These are phyloP conservation scores for Aurelia sp. DNA, from an alignment of 30 jellyfish, hydroid and myxozoan species.

Conservation along the genomic window DNA sequence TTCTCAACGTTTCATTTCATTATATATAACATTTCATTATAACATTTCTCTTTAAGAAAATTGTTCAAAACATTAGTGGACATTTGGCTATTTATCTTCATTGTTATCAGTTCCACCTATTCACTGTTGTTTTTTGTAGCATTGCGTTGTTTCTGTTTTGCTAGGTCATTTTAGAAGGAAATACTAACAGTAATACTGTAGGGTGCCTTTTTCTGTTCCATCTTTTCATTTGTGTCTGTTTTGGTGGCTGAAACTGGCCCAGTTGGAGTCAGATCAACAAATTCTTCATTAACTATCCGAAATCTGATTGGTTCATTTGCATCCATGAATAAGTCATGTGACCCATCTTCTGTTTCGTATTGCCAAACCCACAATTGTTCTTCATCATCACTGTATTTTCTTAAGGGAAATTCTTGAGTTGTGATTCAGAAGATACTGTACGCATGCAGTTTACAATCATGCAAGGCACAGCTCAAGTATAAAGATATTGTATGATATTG, in stretches of 20 bases:
- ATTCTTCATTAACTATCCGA: conserved; percentile 95
- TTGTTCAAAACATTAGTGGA: no score
- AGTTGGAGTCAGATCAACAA: conserved; percentile 92
- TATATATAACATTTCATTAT: no score
- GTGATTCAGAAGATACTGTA: no score
- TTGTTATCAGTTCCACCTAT: no score
- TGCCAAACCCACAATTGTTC: conserved; percentile 99
- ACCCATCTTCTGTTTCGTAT: conserved; percentile 95
- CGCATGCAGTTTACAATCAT: no score
- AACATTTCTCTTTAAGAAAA: no score
- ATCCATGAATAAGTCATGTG: conserved; percentile 98
- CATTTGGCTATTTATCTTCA: no score
- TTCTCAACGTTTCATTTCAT: no score
- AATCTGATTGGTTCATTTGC: conserved; percentile 89
- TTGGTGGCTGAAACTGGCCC: conserved; percentile 83
- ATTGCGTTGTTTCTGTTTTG: no score
- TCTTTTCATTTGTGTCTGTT: conserved; percentile 51
- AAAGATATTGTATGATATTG: no score
- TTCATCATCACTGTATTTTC: conserved; percentile 71
- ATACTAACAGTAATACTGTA: conserved; percentile 79
- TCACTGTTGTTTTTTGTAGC: no score
- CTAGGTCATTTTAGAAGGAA: not conserved
- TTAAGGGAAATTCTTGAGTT: not conserved
- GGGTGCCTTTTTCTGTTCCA: conserved; percentile 87
- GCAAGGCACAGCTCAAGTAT: no score